Base-by-base conservation (phyloP, 2,888 invertebrate genomes). In the Ormyrus pomaceus region DNA sequence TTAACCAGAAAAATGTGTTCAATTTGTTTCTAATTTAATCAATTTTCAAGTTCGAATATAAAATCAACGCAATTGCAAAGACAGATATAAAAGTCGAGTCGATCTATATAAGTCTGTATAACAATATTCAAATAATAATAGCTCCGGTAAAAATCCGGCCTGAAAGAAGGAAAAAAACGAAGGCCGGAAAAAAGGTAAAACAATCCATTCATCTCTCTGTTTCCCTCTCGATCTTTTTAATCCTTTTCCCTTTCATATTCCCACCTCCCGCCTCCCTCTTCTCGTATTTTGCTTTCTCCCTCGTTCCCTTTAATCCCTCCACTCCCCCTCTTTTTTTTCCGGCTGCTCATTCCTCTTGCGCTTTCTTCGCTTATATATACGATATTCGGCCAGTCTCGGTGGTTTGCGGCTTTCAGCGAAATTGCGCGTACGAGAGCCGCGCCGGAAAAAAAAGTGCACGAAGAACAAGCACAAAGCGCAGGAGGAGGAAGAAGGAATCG, bases 391-490 rank as follows among this genome's bases (percentile, higher is more conserved):
- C 34, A 9, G 79, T 56, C 66, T 50, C 50, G 56, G 55, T 46
- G 46, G 72, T 72, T 64, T 48, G 72, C 45, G 72, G 74, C 79
- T 86, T 83, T 85, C 85, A 82, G 66, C 80, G 79, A 84, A 85
- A 83, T 84, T 83, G 83, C 82, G 61, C 74, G 71, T 76, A 70
- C 61, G 68, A 59, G 50, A 45, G 61, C 64, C 13, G 50, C 19
- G 7, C 58, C 58, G 48, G 9, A 50, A 9, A 53, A 50, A 53
- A 48, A 61, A 53, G 13, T 34, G 34, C 34, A 34, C 34, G 34
- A 34, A 34, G 34, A 34, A 34, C 34, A 34, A 34, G 34, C 4
- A 34, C 34, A 70, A 69, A 69, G 56, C 56, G 5, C 1, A 50
- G 50, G 19, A 51, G n/a, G 55, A 55, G 48, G 46, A 46, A 46